A percentile compares a stretch with the other conserved stretches of the same genome.
Conservation (phyloP, 2,888 invertebrate genomes). For the Epistrophella euchroma region DNA sequence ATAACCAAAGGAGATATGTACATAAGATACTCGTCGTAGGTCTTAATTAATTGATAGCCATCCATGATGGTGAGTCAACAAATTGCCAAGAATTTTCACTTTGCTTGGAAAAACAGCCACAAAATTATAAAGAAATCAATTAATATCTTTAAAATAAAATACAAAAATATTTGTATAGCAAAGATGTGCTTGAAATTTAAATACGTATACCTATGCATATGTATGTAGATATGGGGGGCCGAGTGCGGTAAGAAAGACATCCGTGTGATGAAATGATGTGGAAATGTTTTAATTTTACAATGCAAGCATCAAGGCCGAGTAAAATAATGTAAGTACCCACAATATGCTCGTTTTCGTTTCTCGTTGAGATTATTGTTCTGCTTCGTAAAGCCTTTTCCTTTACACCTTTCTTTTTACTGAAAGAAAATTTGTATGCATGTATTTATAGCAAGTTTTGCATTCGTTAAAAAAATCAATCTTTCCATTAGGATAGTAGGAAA, state of each 20-base stretch:
- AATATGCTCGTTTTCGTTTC: no score
- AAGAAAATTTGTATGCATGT: no score
- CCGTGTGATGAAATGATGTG: background rate
- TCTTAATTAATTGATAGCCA: slow-evolving; percentile 8
- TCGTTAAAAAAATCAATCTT: no score
- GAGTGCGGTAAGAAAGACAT: background rate
- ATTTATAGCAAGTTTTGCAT: no score
- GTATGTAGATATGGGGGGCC: background rate
- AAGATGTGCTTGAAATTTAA: background rate
- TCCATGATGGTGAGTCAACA: slow-evolving; percentile 1
- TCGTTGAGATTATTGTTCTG: no score
- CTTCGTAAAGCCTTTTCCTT: no score
- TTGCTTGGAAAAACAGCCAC: background rate
- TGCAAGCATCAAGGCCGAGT: background rate
- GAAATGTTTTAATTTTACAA: background rate
- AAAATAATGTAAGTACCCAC: no score
- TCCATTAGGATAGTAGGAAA: no score
- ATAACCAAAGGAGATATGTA: background rate
- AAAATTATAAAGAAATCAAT: slow-evolving; percentile 10
- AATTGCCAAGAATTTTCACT: slow-evolving; percentile 3
- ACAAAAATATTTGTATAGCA: background rate
- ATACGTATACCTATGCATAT: background rate
- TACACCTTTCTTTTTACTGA: no score
- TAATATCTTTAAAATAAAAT: background rate
- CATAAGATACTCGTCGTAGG: background rate